Base-by-base conservation (phyloP, 1,140 invertebrate species). In the Leguminivora glycinivorella region DNA sequence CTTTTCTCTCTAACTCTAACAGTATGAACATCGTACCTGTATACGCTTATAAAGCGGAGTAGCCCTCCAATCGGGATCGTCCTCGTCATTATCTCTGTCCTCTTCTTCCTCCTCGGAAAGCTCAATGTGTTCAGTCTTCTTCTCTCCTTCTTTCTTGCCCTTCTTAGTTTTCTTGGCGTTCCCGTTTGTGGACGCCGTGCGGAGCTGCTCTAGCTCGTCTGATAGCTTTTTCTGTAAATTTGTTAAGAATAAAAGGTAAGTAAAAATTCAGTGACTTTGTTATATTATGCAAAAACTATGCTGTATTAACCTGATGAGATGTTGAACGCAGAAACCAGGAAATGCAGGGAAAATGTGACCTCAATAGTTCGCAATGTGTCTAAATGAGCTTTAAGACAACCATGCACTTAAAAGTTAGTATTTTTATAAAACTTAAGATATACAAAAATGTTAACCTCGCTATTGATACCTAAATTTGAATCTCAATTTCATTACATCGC, bases 21-120 rank as follows among this genome's bases (percentile, higher is more conserved):
- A 29, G 47, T 22, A 9, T 17, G 34, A 38, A 12, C 9, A 34
- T 17, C 29, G 58, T 70, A 90, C 88, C 80, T 89, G 86, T 79
- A 91, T 75, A 82, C 93, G 74, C 70, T 91, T 91, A 68, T 85
- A 85, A 4, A 94, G 77, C 3, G 95, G 95, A 5, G 95, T 95
- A 69, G 92, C 92, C 17, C 77, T 88, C 95, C 95, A 96, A 80
- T 96, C 95, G 0, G 95, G 95, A 87, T 96, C 95, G 47, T 93
- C 92, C 2, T 92, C 84, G 0, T 77, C 84, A 70, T 94, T 93
- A 12, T 92, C 83, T n/a, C 81, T 72, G 1, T 87, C 83, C 14
- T 89, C 85, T 0, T 90, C 83, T 31, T 87, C 87, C 4, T 93
- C 91, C 43, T 87, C 84, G 22, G 83, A 83, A 0, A 78, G 76